These are phyloP conservation scores for Calypte anna DNA, from an alignment of 2,113 vertebrate genomes.

Conservation along the genomic window DNA sequence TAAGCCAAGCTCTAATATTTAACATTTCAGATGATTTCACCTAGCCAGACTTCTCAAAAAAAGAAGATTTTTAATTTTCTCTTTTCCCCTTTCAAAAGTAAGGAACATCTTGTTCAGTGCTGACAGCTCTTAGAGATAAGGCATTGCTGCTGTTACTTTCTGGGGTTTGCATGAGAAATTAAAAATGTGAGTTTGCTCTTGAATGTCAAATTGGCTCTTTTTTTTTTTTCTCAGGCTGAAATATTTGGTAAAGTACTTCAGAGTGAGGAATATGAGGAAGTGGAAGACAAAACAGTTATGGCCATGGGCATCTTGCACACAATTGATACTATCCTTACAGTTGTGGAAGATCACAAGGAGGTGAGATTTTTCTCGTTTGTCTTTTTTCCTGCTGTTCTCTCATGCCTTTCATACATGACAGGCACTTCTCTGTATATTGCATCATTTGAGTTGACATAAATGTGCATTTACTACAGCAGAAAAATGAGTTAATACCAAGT, in stretches of 20 bases:
- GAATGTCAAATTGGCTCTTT: neutral
- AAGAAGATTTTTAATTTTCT: neutral
- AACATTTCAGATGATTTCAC: neutral
- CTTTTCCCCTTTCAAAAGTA: neutral
- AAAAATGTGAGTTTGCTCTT: neutral
- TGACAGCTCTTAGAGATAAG: neutral
- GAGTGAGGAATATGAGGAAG: constrained; percentile 95
- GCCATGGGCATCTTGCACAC: constrained; percentile 95
- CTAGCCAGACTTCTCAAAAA: neutral
- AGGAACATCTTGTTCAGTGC: neutral
- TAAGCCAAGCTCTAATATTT: neutral
- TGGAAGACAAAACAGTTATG: constrained; percentile 96
- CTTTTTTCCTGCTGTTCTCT: neutral
- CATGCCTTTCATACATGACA: neutral
- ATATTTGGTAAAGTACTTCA: constrained; percentile 96
- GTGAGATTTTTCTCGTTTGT: constrained; percentile 50
- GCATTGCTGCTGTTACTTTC: neutral
- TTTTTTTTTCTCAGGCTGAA: constrained; percentile 81
- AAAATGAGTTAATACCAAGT: neutral
- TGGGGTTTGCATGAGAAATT: neutral
- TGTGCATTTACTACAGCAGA: neutral
- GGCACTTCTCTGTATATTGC: neutral
- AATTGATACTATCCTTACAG: constrained; percentile 94
- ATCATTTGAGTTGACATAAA: neutral
- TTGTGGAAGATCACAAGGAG: constrained; percentile 96